Base-by-base conservation (phyloP, 2,113 vertebrate genomes). In the Chionodraco myersi region DNA sequence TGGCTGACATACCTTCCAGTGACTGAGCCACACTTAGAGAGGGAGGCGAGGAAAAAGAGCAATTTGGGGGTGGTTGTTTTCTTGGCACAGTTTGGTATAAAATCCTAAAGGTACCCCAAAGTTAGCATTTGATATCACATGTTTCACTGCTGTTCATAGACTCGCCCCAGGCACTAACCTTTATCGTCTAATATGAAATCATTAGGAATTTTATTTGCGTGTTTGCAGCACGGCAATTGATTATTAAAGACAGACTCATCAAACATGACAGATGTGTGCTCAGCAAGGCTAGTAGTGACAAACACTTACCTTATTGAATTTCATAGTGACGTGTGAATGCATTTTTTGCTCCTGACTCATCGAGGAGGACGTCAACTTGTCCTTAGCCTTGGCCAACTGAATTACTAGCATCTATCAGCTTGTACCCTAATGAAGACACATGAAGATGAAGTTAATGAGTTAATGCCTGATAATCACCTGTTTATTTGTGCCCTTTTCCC, bases 291-390 rank as follows among this genome's bases (percentile, higher is more conserved):
- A 59, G 47, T 58, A 72, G 84, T 64, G 76, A 85, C 65, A 81
- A 87, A 92, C 88, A 84, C 83, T 87, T 84, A 80, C n/a, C 69
- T 88, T 82, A 92, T 92, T 92, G 72, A 80, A 87, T 88, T 85
- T 86, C 77, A 72, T 3, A 2, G 51, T 77, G 72, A 78, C 58
- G 16, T 84, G 84, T 76, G 72, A 67, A 85, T 62, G 53, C 63
- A 36, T 84, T 73, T 60, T 62, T 72, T 57, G 68, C 72, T 86
- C 72, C 79, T 83, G 89, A 78, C 82, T 86, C 86, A 84, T 53
- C 34, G 16, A 58, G 58, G 72, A 62, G 54, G 45, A 49, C 74
- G 77, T 90, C 83, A 90, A 1, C 57, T n/a, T 58, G 75, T 75
- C 76, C 77, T 80, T 79, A 57, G 48, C 52, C 61, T 66, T 1